phyloP scores from a whole-genome alignment of 2,888 invertebrate genomes.

The Pilophorus perplexus region DNA sequence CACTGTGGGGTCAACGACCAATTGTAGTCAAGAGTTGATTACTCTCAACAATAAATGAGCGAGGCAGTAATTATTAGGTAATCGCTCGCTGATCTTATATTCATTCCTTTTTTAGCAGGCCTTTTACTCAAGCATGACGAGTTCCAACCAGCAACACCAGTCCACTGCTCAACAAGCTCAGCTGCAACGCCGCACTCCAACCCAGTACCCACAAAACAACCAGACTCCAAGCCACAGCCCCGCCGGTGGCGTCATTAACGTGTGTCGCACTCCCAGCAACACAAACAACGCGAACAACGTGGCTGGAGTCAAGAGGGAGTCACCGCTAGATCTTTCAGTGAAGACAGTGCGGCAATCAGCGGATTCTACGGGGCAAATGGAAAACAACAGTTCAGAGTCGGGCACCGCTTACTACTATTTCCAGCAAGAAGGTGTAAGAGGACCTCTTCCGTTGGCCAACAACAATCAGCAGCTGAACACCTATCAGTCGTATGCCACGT shows the following conservation, averaged over 20 bases:
- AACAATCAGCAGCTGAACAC: constrained; percentile 39
- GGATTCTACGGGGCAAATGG: constrained; percentile 66
- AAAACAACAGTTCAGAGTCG: constrained; percentile 9
- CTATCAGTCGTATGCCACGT: constrained; percentile 34
- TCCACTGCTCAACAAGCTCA: constrained; percentile 10
- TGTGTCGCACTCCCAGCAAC: constrained; percentile 30
- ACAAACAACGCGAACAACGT: constrained; percentile 28
- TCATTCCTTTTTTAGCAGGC: constrained; percentile 26
- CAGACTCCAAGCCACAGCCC: background rate
- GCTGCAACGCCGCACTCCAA: constrained; percentile 5
- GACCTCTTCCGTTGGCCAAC: constrained; percentile 53
- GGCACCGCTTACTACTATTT: constrained; percentile 56
- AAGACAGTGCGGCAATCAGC: constrained; percentile 86
- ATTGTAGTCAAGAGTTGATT: no score
- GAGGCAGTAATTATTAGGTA: no score
- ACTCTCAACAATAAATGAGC: no score
- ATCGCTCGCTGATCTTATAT: no score
- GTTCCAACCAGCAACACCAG: constrained; percentile 45
- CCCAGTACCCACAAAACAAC: constrained; percentile 1
- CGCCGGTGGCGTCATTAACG: constrained; percentile 1
- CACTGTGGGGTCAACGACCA: no score
- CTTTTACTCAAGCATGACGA: constrained; percentile 21
- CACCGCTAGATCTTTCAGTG: constrained; percentile 82
- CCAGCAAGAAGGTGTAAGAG: constrained; percentile 28
- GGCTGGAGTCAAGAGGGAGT: constrained; percentile 61